Base-by-base conservation (phyloP, 2,888 invertebrate genomes). In the Lycocerus yunnanus region DNA sequence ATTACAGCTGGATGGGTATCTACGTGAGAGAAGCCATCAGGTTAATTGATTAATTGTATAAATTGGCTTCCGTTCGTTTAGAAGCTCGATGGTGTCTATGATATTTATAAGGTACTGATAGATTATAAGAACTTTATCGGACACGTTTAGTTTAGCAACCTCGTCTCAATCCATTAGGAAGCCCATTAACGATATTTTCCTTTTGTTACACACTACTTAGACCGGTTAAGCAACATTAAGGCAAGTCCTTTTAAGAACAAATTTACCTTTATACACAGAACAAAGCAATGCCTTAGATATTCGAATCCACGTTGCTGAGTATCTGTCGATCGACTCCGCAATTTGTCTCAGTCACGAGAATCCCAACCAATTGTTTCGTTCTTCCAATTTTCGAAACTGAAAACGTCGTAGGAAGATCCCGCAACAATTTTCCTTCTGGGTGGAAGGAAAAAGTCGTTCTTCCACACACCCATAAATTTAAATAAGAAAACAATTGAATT, bases 1-100 rank as follows among this genome's bases (percentile, higher is more conserved):
- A 74, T 74, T 74, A 71, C 74, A 24, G 14, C 59, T 74, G 65
- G 71, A 74, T 74, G 63, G 21, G 63, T 43, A 43, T 43, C 18
- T 71, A 71, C 69, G 72, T 71, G 75, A 75, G 72, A 77, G 73
- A 69, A 74, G 71, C 74, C 71, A 67, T 74, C 74, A 74, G 61
- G 76, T 71, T 78, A 77, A 77, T 77, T 77, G 78, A 78, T 77
- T 78, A 78, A 78, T 78, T 78, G 77, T 73, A 68, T 78, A 77
- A 78, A 78, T 78, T 78, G 78, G 77, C 78, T 78, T 71, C 78
- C 74, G 78, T 77, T 75, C 76, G 71, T 76, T 76, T 76, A 71
- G 63, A 66, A 60, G 58, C 63, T 61, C 67, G 78, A 78, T 75
- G 73, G 74, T 74, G 74, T 71, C 73, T 68, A 66, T 69, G 75